Evolutionary conservation across 2,113 vertebrate genomes (phyloP).

Genomic region (Rhinoderma darwinii): DNA sequence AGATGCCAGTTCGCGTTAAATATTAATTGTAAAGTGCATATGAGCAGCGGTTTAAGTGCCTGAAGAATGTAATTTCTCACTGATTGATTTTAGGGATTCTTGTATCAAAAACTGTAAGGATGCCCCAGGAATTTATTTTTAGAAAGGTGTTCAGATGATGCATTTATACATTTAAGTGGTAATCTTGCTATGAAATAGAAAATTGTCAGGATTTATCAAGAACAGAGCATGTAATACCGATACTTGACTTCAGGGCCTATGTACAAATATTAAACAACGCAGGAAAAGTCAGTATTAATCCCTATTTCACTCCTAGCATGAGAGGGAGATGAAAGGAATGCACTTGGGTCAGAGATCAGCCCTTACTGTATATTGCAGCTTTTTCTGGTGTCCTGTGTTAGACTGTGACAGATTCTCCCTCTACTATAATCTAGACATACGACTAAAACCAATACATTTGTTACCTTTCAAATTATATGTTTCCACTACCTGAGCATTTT

Average conservation of each 20-base stretch:
- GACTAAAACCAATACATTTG: neutral
- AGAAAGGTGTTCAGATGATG: constrained; percentile 37
- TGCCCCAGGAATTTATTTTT: constrained; percentile 31
- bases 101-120: constrained; percentile 24
- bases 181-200: constrained; percentile 36
- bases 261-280: constrained; percentile 18
- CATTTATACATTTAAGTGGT: constrained; percentile 32
- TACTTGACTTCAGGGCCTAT: constrained; percentile 14
- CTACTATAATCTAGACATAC: neutral
- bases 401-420: constrained; percentile 9
- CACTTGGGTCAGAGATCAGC: constrained; percentile 28
- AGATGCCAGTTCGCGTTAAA: constrained; percentile 53
- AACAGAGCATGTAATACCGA: constrained; percentile 12
- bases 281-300: constrained; percentile 35
- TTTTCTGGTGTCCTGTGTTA: constrained; percentile 4
- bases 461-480: constrained; percentile 7
- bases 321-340: neutral
- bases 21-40: constrained; percentile 52
- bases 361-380: neutral
- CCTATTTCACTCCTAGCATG: neutral
- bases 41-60: constrained; percentile 49
- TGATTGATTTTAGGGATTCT: constrained; percentile 47
- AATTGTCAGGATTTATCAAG: constrained; percentile 46
- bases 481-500: neutral
- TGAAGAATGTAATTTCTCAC: constrained; percentile 45